Conservation (phyloP, 92 coral and sea anemone genomes). For the Epizoanthus stellaris region DNA sequence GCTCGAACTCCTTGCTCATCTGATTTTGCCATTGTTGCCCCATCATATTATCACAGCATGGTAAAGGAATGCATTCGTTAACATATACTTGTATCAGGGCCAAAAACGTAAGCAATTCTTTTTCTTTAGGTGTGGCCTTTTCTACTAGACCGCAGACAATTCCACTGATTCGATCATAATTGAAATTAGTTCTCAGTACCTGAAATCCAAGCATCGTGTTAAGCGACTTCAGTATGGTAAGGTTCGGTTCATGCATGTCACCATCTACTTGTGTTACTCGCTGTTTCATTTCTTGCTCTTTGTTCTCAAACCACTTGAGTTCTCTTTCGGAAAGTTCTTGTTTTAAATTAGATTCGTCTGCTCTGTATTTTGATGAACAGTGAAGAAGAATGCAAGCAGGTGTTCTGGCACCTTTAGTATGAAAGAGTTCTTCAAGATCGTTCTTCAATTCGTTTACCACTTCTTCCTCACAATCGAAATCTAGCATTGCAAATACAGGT, state of each 20-base stretch:
- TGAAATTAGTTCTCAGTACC: constrained; percentile 39
- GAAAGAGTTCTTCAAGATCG: constrained; percentile 41
- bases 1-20: constrained; percentile 38
- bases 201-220: constrained; percentile 50
- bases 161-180: constrained; percentile 23
- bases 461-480: constrained; percentile 34
- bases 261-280: background rate
- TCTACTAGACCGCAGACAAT: constrained; percentile 39
- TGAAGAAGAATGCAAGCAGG: constrained; percentile 50
- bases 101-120: constrained; percentile 25
- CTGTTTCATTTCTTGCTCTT: constrained; percentile 32
- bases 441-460: constrained; percentile 26
- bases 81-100: constrained; percentile 34
- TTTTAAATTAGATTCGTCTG: constrained; percentile 38
- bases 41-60: constrained; percentile 46
- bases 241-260: background rate
- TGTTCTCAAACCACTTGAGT: constrained; percentile 40
- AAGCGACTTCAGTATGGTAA: constrained; percentile 1
- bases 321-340: constrained; percentile 39
- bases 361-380: constrained; percentile 27
- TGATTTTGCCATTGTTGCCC: constrained; percentile 12
- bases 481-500: constrained; percentile 34
- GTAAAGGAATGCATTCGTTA: constrained; percentile 32
- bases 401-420: constrained; percentile 37
- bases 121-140: constrained; percentile 18